phyloP scores from a whole-genome alignment of 2,113 vertebrate species.

The Pycnonotus jocosus region DNA sequence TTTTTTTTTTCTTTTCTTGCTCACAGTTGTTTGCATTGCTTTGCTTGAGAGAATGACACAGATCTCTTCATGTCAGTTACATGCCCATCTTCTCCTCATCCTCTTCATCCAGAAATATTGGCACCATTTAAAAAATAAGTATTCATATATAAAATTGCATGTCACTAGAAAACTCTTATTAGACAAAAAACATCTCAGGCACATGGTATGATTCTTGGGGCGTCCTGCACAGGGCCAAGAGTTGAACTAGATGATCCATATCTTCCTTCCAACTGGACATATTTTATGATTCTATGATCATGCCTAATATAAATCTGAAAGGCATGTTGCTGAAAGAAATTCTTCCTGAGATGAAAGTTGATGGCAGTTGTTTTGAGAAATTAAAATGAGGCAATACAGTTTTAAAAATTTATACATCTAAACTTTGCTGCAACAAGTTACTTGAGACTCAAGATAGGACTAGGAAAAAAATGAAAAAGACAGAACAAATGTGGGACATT shows the following conservation, averaged over 20 bases:
- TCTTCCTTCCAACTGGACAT: not conserved
- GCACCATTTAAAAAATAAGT: not conserved
- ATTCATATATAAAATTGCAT: not conserved
- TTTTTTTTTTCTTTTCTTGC: not conserved
- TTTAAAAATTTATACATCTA: not conserved
- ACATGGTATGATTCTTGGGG: not conserved
- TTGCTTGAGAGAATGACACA: not conserved
- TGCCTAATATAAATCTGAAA: not conserved
- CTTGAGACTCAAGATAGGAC: not conserved
- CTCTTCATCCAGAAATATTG: not conserved
- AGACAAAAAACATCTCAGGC: not conserved
- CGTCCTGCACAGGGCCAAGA: not conserved
- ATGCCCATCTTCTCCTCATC: not conserved
- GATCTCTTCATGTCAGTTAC: not conserved
- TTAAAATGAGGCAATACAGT: constrained; percentile 2
- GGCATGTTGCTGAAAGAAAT: not conserved
- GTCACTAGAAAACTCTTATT: not conserved
- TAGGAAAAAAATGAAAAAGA: not conserved
- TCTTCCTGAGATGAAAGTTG: not conserved
- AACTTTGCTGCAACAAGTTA: not conserved
- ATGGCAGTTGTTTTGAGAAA: not conserved
- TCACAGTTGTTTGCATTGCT: not conserved
- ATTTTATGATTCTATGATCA: not conserved
- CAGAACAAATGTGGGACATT: not conserved
- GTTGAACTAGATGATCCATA: not conserved